These are phyloP conservation scores for Jaculus jaculus DNA, from an alignment of 2,113 vertebrate species.

Conservation along the genomic window DNA sequence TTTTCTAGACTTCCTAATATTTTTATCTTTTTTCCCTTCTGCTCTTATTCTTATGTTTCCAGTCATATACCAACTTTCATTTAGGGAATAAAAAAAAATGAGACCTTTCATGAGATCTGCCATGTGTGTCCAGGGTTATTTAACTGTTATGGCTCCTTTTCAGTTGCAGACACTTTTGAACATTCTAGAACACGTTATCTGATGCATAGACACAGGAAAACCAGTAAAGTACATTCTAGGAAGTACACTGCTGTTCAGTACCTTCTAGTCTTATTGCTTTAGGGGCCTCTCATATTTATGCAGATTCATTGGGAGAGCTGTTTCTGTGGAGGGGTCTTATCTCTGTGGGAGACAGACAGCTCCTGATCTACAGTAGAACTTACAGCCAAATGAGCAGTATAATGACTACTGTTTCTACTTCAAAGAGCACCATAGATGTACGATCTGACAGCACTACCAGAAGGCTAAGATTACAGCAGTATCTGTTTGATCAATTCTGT, in stretches of 20 bases:
- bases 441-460: not conserved
- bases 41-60: not conserved
- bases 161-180: not conserved
- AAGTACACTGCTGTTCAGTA: not conserved
- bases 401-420: conserved; percentile 16
- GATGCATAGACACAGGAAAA: not conserved
- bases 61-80: not conserved
- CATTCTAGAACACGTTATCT: not conserved
- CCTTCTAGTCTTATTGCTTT: not conserved
- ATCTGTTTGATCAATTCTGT: not conserved
- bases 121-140: not conserved
- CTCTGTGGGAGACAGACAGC: not conserved
- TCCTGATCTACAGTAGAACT: conserved; percentile 14
- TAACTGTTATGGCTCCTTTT: conserved; percentile 37
- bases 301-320: not conserved
- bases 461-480: not conserved
- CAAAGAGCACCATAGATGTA: not conserved
- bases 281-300: not conserved
- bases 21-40: not conserved
- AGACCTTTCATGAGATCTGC: not conserved
- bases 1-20: not conserved
- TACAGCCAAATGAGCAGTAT: not conserved
- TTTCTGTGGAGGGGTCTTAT: not conserved
- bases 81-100: conserved; percentile 17
- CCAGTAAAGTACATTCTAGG: not conserved